Evolutionary conservation across 2,888 invertebrate species (phyloP).

Genomic region (Geophilus truncorum): DNA sequence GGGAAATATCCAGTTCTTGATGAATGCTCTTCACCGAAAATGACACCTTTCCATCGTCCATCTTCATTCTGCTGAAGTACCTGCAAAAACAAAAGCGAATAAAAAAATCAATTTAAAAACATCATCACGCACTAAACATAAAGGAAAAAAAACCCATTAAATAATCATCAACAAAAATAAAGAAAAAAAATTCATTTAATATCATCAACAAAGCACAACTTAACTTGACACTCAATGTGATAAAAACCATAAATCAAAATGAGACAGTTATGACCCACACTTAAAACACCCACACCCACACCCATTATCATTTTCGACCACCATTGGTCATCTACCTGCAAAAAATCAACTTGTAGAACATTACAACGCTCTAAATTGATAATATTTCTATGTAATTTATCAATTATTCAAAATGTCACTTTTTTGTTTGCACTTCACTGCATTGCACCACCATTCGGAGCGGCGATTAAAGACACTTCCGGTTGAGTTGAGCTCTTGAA

Average conservation of each 20-base stretch:
- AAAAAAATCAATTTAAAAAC: neutral
- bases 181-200: neutral
- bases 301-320: neutral
- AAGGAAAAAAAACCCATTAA: neutral
- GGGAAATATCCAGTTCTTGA: slow-evolving; percentile 50
- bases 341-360: too few relatives aligned
- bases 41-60: slow-evolving; percentile 49
- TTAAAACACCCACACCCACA: neutral
- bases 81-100: slow-evolving; percentile 42
- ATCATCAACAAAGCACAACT: neutral
- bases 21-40: slow-evolving; percentile 46
- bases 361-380: too few relatives aligned
- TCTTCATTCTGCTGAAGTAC: slow-evolving; percentile 47
- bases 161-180: neutral
- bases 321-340: too few relatives aligned
- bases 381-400: too few relatives aligned
- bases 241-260: neutral
- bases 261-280: neutral
- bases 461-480: too few relatives aligned
- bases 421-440: too few relatives aligned
- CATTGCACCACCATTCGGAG: too few relatives aligned
- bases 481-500: too few relatives aligned
- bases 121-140: neutral
- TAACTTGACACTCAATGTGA: neutral
- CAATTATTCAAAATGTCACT: too few relatives aligned